Conservation (phyloP, 2,888 invertebrate genomes). For the Agonum fuliginosum region DNA sequence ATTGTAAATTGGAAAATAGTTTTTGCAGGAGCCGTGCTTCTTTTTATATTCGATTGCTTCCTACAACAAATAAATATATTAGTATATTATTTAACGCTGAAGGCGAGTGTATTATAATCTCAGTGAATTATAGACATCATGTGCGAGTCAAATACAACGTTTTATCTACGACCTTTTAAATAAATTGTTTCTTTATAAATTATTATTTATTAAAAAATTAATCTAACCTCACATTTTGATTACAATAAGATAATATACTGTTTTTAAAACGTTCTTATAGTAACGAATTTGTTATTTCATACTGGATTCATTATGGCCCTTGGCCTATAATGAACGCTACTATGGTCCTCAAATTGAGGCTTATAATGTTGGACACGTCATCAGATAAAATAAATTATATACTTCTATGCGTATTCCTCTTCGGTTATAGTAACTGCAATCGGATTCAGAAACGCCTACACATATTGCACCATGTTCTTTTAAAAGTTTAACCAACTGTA, state of each 20-base stretch:
- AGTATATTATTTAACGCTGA: conserved; percentile 13
- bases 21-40: conserved; percentile 65
- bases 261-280: background rate
- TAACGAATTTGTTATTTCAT: too few relatives aligned
- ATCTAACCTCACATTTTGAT: background rate
- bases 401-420: conserved; percentile 68
- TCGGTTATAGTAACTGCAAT: conserved; percentile 67
- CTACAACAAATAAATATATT: conserved; percentile 61
- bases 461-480: conserved; percentile 67
- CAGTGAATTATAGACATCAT: too few relatives aligned
- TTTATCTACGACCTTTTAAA: too few relatives aligned
- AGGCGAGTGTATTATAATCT: too few relatives aligned
- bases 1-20: conserved; percentile 61
- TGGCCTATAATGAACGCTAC: too few relatives aligned
- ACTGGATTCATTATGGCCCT: too few relatives aligned
- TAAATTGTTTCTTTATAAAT: conserved; percentile 21
- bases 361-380: too few relatives aligned
- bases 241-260: background rate
- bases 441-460: conserved; percentile 69
- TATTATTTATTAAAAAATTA: too few relatives aligned
- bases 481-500: conserved; percentile 65
- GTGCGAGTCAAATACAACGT: too few relatives aligned
- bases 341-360: too few relatives aligned
- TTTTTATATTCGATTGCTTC: conserved; percentile 65
- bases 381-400: conserved; percentile 16